Conservation (phyloP, 23 tunicate species). For the Halocynthia roretzi region DNA sequence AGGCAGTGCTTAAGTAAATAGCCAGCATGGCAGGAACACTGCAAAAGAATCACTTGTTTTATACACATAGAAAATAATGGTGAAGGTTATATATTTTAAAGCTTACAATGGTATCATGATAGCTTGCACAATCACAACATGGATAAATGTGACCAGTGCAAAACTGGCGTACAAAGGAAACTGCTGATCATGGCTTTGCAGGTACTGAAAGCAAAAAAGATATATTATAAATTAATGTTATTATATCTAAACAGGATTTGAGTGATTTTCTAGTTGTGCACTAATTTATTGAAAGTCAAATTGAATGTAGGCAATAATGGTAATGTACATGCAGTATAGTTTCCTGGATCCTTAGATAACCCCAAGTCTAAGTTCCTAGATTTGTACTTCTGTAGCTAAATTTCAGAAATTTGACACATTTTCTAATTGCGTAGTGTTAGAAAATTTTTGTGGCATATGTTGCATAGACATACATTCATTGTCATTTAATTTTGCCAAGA, state of each 20-base stretch:
- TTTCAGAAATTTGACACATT: too few relatives aligned
- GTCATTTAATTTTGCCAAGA: too few relatives aligned
- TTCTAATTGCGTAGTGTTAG: too few relatives aligned
- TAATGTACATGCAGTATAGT: too few relatives aligned
- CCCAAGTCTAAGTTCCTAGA: too few relatives aligned
- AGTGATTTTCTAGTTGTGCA: too few relatives aligned
- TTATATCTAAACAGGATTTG: too few relatives aligned
- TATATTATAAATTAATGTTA: not conserved
- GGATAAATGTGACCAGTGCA: slow-evolving; percentile 53
- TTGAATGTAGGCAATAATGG: too few relatives aligned
- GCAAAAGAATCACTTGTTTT: slow-evolving; percentile 1
- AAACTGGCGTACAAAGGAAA: slow-evolving; percentile 54
- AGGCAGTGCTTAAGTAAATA: slow-evolving; percentile 26
- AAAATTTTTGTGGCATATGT: not conserved
- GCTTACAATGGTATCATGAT: slow-evolving; percentile 85
- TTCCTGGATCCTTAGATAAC: too few relatives aligned
- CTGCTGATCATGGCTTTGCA: slow-evolving; percentile 63
- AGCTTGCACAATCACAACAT: slow-evolving; percentile 52
- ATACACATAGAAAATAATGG: not conserved
- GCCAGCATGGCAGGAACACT: slow-evolving; percentile 30
- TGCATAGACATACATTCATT: too few relatives aligned
- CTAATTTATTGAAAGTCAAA: too few relatives aligned
- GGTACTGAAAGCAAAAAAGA: slow-evolving; percentile 49
- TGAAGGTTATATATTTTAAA: not conserved
- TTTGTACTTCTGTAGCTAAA: too few relatives aligned